A percentile compares a stretch with the other conserved stretches of the same genome.
phyloP scores from a whole-genome alignment of 2,888 invertebrate genomes.

The Clepsis dumicolana region DNA sequence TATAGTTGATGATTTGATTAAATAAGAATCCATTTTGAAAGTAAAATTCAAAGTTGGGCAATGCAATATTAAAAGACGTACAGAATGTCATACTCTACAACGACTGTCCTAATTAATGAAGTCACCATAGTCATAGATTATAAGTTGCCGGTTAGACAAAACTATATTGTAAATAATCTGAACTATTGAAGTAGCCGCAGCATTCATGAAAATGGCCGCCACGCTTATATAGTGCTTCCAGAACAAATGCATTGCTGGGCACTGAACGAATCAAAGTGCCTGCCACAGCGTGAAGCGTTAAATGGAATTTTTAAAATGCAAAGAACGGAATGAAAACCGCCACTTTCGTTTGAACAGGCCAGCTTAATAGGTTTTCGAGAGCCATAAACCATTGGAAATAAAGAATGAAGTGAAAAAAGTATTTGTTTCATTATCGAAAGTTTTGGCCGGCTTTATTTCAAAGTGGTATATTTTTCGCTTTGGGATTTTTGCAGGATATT shows the following conservation, averaged over 20 bases:
- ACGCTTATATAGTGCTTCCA: constrained; percentile 19
- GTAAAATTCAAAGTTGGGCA: too few species aligned
- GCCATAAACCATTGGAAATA: constrained; percentile 7
- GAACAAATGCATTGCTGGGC: neutral
- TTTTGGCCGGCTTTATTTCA: neutral
- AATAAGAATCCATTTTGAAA: too few species aligned
- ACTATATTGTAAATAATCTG: too few species aligned
- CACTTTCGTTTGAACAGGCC: constrained; percentile 22
- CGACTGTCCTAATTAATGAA: too few species aligned
- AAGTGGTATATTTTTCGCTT: neutral
- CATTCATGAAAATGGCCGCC: neutral
- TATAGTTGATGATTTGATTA: too few species aligned
- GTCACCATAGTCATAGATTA: too few species aligned
- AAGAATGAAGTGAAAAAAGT: neutral
- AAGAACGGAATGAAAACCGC: constrained; percentile 45
- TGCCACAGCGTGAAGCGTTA: constrained; percentile 45
- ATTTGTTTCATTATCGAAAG: neutral
- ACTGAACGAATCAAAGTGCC: constrained; percentile 37
- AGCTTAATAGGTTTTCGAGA: constrained; percentile 27
- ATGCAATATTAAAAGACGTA: too few species aligned
- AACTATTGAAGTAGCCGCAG: too few species aligned
- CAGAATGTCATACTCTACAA: too few species aligned
- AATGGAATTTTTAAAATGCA: constrained; percentile 48
- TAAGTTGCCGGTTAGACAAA: too few species aligned
- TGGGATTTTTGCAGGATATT: too few species aligned